Percentiles rank a stretch among this genome's conserved stretches.
phyloP scores from a whole-genome alignment of 2,113 vertebrate species.

The Anoura caudifer region DNA sequence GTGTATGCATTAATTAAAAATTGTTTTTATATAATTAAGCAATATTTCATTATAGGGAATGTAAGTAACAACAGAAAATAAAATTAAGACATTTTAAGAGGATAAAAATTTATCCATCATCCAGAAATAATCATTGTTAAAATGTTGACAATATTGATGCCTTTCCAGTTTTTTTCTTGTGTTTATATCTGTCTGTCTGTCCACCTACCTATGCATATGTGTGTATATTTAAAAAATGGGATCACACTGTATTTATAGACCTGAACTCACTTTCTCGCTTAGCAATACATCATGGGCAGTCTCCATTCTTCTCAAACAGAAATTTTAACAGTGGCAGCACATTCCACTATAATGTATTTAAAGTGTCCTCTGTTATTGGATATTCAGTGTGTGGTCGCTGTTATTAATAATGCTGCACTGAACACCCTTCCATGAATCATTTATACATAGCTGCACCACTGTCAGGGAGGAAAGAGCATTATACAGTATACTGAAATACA shows the following conservation, averaged over 20 bases:
- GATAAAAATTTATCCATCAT: not conserved
- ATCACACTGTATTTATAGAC: not conserved
- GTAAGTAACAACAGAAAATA: not conserved
- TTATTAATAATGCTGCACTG: not conserved
- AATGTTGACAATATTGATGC: not conserved
- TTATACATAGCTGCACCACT: not conserved
- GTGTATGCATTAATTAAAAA: not conserved
- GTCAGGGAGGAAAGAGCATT: not conserved
- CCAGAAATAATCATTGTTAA: not conserved
- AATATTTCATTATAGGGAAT: not conserved
- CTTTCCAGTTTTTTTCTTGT: not conserved
- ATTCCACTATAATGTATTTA: not conserved
- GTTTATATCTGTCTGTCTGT: not conserved
- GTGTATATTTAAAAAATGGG: not conserved
- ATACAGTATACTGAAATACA: not conserved
- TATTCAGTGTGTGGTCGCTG: not conserved
- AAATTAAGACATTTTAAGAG: not conserved
- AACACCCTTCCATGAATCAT: not conserved
- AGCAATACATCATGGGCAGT: not conserved
- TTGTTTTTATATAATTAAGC: not conserved
- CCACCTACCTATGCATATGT: not conserved
- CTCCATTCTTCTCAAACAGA: not conserved
- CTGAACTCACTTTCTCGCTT: not conserved
- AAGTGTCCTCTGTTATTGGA: not conserved
- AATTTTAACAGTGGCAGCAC: not conserved